Evolutionary conservation across 2,888 invertebrate species (phyloP), one percentile per base, ranked within the genome.

Genomic region (Congeria kusceri): DNA sequence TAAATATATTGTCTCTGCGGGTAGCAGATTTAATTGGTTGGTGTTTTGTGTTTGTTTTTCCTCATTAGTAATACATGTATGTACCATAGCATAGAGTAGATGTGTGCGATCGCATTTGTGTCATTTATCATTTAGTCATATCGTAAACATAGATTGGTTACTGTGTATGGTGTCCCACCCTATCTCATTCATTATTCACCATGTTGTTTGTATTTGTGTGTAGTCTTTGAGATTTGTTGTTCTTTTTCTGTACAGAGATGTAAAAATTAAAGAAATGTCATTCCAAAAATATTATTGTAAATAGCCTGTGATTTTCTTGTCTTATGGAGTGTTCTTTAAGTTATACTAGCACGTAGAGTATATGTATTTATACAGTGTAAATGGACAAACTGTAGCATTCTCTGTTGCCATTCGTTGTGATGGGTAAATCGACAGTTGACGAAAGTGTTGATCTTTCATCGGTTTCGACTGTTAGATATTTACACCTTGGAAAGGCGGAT

Each of bases 221-320:
- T 58, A 25, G 13, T 27, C 58, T 58, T 27, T 29, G 5, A 27
- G 20, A 58, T 5, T 23, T 9, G 3, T 23, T 27, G 27, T 20
- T 29, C 15, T 23, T 49, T 63, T 32, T 57, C 46, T 73, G 65
- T 76, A 76, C 62, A 76, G 73, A 80, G 65, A 80, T 65, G 39
- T 56, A 65, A 62, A 65, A 57, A 69, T 71, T 32, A 13, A 39
- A 39, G 15, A 49, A 69, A 64, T 78, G 69, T 73, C 74, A 77
- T 77, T 81, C 70, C 77, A 77, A 53, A 72, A 56, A 32, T 59
- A 47, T 75, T 61, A 66, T 65, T 74, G 77, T 81, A 81, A 25
- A 78, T 69, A 76, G 57, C 64, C 74, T 77, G 77, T 77, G 73
- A 73, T 77, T 74, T 74, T 69, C 57, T 72, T 72, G 62, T 47